phyloP scores from a whole-genome alignment of 1,140 invertebrate species.

The Cepaea nemoralis region DNA sequence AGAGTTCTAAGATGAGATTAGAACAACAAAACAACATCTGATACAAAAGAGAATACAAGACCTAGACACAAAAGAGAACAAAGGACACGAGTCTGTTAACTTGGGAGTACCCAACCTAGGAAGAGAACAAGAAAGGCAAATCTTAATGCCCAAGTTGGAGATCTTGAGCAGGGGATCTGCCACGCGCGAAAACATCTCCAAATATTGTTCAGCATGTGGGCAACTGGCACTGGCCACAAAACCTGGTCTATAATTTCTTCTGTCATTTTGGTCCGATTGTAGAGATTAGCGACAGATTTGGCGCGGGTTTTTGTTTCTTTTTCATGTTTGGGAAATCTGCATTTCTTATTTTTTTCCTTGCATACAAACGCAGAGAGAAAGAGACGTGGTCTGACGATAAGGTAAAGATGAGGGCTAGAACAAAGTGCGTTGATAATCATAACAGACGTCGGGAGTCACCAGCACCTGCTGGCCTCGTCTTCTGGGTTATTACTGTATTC shows the following conservation, averaged over 20 bases:
- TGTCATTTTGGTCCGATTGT: neutral
- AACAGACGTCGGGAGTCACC: neutral
- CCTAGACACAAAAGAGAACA: neutral
- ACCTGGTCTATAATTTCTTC: conserved; percentile 2
- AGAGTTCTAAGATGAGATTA: neutral
- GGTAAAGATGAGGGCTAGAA: conserved; percentile 6
- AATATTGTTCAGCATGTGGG: neutral
- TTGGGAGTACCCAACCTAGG: neutral
- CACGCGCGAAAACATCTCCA: neutral
- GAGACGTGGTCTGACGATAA: neutral
- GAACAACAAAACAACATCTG: neutral
- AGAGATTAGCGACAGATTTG: conserved; percentile 25
- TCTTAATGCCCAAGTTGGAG: neutral
- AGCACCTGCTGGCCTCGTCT: conserved; percentile 7
- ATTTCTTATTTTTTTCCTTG: neutral
- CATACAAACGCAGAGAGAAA: neutral
- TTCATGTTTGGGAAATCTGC: neutral
- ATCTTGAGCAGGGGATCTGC: neutral
- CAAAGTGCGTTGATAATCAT: conserved; percentile 23
- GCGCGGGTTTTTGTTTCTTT: conserved; percentile 7
- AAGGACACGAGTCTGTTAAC: neutral
- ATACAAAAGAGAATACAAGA: neutral
- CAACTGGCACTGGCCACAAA: conserved; percentile 4
- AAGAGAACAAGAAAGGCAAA: neutral
- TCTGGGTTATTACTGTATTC: conserved; percentile 23